Evolutionary conservation across 2,888 invertebrate species (phyloP).

Genomic region (Drosophila demipolita): DNA sequence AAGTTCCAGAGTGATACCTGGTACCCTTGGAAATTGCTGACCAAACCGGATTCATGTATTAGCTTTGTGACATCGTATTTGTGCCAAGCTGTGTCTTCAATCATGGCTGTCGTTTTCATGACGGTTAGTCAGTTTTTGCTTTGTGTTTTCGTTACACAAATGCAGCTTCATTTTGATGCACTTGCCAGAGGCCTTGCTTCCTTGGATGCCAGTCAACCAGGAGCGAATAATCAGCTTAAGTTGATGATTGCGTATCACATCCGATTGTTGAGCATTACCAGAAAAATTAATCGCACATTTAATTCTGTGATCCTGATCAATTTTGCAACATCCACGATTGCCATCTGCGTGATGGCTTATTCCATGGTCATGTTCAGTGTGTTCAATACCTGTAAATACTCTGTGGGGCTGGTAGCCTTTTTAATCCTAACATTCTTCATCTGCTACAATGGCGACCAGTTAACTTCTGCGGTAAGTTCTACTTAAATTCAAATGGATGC

Average conservation of each 20-base stretch:
- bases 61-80: conserved; percentile 57
- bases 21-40: conserved; percentile 79
- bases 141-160: conserved; percentile 73
- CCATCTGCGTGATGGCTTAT: conserved; percentile 79
- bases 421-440: conserved; percentile 71
- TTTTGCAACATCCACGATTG: conserved; percentile 74
- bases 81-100: conserved; percentile 65
- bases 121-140: conserved; percentile 72
- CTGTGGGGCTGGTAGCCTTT: conserved; percentile 71
- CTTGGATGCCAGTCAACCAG: conserved; percentile 52
- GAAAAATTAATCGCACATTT: conserved; percentile 71
- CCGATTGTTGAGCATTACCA: conserved; percentile 56
- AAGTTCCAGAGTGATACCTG: conserved; percentile 80
- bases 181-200: conserved; percentile 55
- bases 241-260: conserved; percentile 70
- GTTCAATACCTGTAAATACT: conserved; percentile 63
- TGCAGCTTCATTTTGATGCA: conserved; percentile 77
- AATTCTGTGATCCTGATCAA: conserved; percentile 75
- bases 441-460: conserved; percentile 76
- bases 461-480: conserved; percentile 69
- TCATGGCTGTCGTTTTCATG: conserved; percentile 64
- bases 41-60: conserved; percentile 32
- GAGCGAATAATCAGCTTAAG: conserved; percentile 63
- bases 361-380: conserved; percentile 73
- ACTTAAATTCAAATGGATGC: neutral